phyloP scores from a whole-genome alignment of 2,113 vertebrate genomes.

The Sphyrna mokarran region DNA sequence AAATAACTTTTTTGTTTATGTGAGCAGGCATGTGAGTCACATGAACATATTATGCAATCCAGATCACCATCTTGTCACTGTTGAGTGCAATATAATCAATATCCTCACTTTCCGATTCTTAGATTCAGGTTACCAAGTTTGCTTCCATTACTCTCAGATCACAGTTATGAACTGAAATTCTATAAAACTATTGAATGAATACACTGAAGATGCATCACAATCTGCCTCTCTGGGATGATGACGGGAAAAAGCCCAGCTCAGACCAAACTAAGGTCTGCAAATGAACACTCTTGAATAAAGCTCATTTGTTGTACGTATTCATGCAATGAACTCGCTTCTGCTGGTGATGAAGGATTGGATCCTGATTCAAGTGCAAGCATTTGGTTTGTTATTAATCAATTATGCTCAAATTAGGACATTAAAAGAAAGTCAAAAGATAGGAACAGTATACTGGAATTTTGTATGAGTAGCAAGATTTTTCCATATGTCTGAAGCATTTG shows the following conservation, averaged over 20 bases:
- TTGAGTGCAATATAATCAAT: not conserved
- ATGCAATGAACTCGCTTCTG: not conserved
- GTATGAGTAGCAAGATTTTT: not conserved
- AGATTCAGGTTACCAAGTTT: not conserved
- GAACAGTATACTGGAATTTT: not conserved
- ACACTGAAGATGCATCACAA: not conserved
- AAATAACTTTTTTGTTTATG: not conserved
- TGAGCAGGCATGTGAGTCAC: not conserved
- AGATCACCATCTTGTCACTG: not conserved
- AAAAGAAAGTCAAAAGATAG: not conserved
- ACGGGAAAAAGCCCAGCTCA: not conserved
- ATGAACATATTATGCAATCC: not conserved
- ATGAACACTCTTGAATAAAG: not conserved
- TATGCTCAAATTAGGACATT: not conserved
- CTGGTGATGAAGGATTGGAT: not conserved
- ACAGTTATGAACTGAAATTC: not conserved
- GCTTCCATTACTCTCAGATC: not conserved
- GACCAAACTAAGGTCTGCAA: not conserved
- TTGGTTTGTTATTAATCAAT: not conserved
- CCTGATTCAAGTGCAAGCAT: not conserved
- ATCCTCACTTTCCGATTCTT: not conserved
- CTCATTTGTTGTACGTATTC: not conserved
- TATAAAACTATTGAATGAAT: not conserved
- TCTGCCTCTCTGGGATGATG: not conserved
- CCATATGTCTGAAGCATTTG: not conserved